Base-by-base conservation (phyloP, 2,113 vertebrate genomes). In the Athene noctua region DNA sequence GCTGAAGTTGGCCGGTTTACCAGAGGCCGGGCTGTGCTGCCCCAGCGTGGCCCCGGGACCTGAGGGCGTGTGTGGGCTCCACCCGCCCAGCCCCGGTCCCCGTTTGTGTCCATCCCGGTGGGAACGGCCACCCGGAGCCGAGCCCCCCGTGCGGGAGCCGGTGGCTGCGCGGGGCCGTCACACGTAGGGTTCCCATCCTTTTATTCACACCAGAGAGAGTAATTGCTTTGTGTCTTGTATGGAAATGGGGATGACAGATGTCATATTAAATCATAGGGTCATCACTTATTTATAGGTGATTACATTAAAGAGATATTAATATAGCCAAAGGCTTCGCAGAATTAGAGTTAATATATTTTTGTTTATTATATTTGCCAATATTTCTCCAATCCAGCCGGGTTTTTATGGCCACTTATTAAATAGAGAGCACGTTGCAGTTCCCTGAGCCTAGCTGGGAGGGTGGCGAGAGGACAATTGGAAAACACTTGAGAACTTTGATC, bases 261-360 rank as follows among this genome's bases (percentile, higher is more conserved):
- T 92, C 78, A 13, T 96, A 97, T 98, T 97, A 97, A 98, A 98
- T 97, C 96, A 90, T 58, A 87, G 96, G 93, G 80, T 96, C 96
- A 98, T 98, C 97, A 98, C 97, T 98, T 98, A 98, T 98, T 98
- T 98, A 98, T 96, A 95, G 94, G 94, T 96, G 97, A 98, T 98
- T 98, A 97, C 96, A 98, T 98, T 98, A 97, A 91, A 96, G 85
- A 92, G 96, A 98, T 98, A 98, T 98, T 98, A 98, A 98, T 98
- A 98, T 98, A 95, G 98, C 98, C 97, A 86, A 91, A 96, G 98
- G 98, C 97, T 94, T 92, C 0, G 9, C 72, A 89, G 92, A 97
- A 97, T 98, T 98, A 98, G 97, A 98, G 96, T 96, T 98, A 97
- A 98, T 98, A 93, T 97, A 96, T 97, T 97, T 96, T 82, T 92